These are phyloP conservation scores for Drosophila leontia DNA, from an alignment of 1,140 invertebrate species.

Conservation along the genomic window DNA sequence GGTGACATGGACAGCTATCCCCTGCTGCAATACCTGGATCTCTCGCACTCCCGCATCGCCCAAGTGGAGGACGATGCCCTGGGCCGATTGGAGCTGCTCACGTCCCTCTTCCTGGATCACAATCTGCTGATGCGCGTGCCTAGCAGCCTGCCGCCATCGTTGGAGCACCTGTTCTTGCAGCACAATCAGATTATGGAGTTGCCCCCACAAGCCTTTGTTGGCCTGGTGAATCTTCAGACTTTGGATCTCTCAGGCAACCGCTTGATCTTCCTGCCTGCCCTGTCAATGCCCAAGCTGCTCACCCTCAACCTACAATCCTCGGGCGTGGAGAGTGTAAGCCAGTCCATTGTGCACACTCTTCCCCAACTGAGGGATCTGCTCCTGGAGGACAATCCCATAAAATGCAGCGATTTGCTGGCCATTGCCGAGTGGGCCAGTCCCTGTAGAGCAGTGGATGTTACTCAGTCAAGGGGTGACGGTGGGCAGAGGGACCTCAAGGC, in stretches of 20 bases:
- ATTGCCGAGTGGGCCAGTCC: slow-evolving; percentile 84
- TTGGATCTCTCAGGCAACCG: slow-evolving; percentile 86
- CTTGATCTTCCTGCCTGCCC: slow-evolving; percentile 73
- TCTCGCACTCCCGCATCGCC: slow-evolving; percentile 91
- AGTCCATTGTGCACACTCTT: slow-evolving; percentile 77
- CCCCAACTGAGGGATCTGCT: slow-evolving; percentile 76
- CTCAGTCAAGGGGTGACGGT: slow-evolving; percentile 22
- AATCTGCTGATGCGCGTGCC: slow-evolving; percentile 90
- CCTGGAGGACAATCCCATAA: slow-evolving; percentile 83
- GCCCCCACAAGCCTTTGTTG: slow-evolving; percentile 88
- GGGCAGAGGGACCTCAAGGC: slow-evolving; percentile 58
- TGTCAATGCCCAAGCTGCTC: slow-evolving; percentile 69
- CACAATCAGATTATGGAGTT: slow-evolving; percentile 88
- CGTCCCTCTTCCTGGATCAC: slow-evolving; percentile 91
- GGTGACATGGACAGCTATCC: slow-evolving; percentile 97
- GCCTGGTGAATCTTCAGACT: slow-evolving; percentile 89
- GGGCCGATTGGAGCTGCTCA: slow-evolving; percentile 91
- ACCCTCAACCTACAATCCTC: slow-evolving; percentile 76
- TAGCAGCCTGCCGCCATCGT: slow-evolving; percentile 87
- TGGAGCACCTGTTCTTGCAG: slow-evolving; percentile 88
- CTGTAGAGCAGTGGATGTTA: slow-evolving; percentile 61
- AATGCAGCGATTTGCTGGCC: slow-evolving; percentile 76
- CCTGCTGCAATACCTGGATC: slow-evolving; percentile 91
- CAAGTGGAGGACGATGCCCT: slow-evolving; percentile 94
- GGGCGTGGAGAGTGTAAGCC: slow-evolving; percentile 73